Base-by-base conservation (phyloP, 2,797 vertebrate genomes). In the Macrochelys suwanniensis region DNA sequence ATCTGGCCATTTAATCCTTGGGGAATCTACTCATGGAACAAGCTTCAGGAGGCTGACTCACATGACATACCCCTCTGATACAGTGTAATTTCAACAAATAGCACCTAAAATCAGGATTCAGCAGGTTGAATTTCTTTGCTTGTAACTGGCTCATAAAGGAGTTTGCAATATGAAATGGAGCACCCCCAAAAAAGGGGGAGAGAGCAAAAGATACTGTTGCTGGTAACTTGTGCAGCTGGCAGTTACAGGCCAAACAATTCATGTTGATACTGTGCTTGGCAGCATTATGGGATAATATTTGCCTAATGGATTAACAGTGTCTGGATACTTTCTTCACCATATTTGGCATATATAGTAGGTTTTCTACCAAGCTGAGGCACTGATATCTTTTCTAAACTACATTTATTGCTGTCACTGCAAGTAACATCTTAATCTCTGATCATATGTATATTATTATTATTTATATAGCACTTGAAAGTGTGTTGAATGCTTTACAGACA, bases 141-240 rank as follows among this genome's bases (percentile, higher is more conserved):
- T 47, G 0, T 1, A 53, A 1, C n/a, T 0, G n/a, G 0, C 11
- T 31, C 9, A 0, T 7, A 2, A 1, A 84, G 3, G 9, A 21
- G 61, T 1, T 19, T 0, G 1, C 26, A 17, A 7, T 37, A 7
- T 57, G 1, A 21, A 15, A 79, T 11, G 49, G 31, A 71, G 3
- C 12, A 45, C 59, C 19, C 54, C 3, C 49, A 51, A 3, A 2
- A 80, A 16, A 19, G 16, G 12, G 16, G 45, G 68, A 11, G 37
- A 42, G 8, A 26, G 37, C 25, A 47, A 1, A 19, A 3, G 1
- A 1, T 42, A 12, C 5, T 23, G 2, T n/a, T 33, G n/a, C 77
- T 33, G 26, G 2, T 5, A 3, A 3, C 7, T 4, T 11, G 49
- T 49, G 50, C 76, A 2, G 21, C 0, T 26, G 83, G n/a, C 31